These are phyloP conservation scores for Galeopsomyia nigrocyanea DNA, from an alignment of 2,888 invertebrate species.

Conservation along the genomic window DNA sequence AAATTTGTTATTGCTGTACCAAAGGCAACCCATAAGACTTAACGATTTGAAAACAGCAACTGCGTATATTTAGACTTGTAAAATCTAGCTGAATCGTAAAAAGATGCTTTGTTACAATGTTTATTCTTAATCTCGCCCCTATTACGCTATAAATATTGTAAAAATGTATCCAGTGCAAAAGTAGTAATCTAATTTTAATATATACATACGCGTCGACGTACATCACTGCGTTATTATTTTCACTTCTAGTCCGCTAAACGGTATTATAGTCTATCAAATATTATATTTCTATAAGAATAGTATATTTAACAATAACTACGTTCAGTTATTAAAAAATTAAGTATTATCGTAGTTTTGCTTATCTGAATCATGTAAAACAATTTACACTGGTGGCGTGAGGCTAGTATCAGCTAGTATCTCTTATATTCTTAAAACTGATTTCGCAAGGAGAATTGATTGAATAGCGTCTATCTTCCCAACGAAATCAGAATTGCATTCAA, in stretches of 20 bases:
- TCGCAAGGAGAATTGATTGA: constrained; percentile 49
- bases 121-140: constrained; percentile 29
- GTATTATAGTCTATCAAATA: constrained; percentile 49
- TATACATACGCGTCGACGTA: constrained; percentile 43
- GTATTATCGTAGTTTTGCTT: constrained; percentile 59
- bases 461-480: constrained; percentile 16
- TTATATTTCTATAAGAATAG: constrained; percentile 64
- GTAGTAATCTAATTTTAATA: constrained; percentile 46
- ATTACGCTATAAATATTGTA: constrained; percentile 45
- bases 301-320: constrained; percentile 63
- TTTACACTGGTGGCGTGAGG: constrained; percentile 63
- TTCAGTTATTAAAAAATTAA: constrained; percentile 63
- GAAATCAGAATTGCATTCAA: constrained; percentile 50
- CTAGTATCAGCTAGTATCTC: constrained; percentile 61
- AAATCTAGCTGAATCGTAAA: constrained; percentile 38
- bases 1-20: constrained; percentile 41
- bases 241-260: constrained; percentile 44
- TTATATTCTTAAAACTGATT: constrained; percentile 50
- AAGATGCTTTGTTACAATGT: constrained; percentile 41
- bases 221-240: constrained; percentile 40
- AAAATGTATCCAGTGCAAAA: constrained; percentile 47
- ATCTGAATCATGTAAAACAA: constrained; percentile 57
- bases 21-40: constrained; percentile 43
- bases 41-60: constrained; percentile 39
- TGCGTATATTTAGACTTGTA: constrained; percentile 37